Evolutionary conservation across 2,113 vertebrate genomes (phyloP).

Genomic region (Hemicordylus capensis): DNA sequence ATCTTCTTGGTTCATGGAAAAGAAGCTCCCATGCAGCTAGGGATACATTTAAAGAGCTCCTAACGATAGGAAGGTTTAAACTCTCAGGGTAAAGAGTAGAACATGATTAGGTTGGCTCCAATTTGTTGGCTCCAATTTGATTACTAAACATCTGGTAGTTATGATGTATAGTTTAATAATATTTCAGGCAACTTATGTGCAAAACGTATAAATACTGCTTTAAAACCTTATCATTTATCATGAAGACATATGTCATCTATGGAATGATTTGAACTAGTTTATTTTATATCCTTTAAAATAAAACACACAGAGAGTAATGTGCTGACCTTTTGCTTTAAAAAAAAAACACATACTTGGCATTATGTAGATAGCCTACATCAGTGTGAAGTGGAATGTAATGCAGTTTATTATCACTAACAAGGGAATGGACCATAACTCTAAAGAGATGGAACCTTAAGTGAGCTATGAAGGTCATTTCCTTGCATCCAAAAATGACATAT

Average conservation of each 20-base stretch:
- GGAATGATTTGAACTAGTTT: neutral
- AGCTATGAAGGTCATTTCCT: constrained; percentile 58
- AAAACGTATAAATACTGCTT: constrained; percentile 16
- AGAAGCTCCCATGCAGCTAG: neutral
- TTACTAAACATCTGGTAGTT: neutral
- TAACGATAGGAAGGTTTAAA: neutral
- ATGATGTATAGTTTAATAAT: rapidly evolving
- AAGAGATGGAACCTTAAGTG: constrained; percentile 56
- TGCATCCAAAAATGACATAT: constrained; percentile 52
- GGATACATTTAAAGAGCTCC: neutral
- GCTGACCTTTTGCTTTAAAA: constrained; percentile 35
- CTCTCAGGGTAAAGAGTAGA: neutral
- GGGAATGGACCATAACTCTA: constrained; percentile 50
- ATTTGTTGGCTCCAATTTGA: constrained; percentile 10
- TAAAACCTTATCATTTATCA: constrained; percentile 18
- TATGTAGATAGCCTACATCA: constrained; percentile 39
- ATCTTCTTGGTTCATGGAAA: neutral
- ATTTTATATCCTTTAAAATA: constrained; percentile 37
- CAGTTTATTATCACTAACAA: constrained; percentile 64
- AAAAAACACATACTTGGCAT: constrained; percentile 16
- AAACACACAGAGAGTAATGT: constrained; percentile 26
- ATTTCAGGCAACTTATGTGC: neutral
- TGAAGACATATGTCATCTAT: neutral
- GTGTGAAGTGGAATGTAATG: constrained; percentile 50
- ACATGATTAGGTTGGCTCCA: neutral